These are phyloP conservation scores for Anser cygnoides DNA, from an alignment of 2,113 vertebrate genomes.

Conservation along the genomic window DNA sequence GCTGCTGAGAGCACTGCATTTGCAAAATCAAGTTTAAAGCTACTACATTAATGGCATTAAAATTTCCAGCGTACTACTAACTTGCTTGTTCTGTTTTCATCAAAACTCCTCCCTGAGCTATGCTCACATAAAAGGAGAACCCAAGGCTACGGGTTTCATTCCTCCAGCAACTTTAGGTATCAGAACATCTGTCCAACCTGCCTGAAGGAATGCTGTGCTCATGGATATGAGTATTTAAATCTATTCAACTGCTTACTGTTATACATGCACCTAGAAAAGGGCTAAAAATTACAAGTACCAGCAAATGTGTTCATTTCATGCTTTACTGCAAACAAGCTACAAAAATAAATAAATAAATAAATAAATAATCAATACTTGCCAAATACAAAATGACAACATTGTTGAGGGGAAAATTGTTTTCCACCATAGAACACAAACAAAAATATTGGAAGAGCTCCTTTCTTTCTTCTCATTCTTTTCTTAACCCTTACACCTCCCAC, in stretches of 20 bases:
- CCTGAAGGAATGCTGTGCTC: neutral
- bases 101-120: neutral
- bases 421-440: neutral
- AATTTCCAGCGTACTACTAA: neutral
- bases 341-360: neutral
- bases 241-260: neutral
- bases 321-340: neutral
- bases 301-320: neutral
- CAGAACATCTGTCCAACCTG: neutral
- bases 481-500: neutral
- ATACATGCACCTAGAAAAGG: neutral
- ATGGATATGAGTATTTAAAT: neutral
- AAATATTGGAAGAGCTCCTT: neutral
- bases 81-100: neutral
- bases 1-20: neutral
- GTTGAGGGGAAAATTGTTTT: neutral
- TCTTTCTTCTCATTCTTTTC: neutral
- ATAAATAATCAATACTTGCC: neutral
- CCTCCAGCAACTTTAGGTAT: neutral
- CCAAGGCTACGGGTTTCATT: neutral
- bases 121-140: neutral
- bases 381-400: rapidly evolving
- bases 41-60: neutral
- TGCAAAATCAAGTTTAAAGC: neutral
- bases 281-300: neutral